Percentiles rank a stretch among this genome's conserved stretches.
These are phyloP conservation scores for Papilio gigon DNA, from an alignment of 2,888 invertebrate genomes.

Conservation along the genomic window DNA sequence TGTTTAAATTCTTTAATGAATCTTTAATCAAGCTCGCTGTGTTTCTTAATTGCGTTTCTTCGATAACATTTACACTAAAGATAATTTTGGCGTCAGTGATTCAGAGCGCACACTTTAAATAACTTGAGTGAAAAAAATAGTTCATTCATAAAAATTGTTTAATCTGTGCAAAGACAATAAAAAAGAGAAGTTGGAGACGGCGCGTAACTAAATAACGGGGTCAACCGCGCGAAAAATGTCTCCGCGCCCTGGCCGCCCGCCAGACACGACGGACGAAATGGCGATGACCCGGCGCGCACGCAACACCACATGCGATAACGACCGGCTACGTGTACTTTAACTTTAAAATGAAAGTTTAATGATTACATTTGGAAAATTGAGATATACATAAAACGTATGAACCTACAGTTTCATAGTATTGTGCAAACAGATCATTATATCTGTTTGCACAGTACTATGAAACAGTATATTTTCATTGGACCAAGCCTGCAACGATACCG, in stretches of 20 bases:
- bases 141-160: constrained; percentile 35
- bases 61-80: background rate
- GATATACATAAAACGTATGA: too few species aligned
- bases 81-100: background rate
- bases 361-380: too few species aligned
- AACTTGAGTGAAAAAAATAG: constrained; percentile 24
- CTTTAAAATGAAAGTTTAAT: constrained; percentile 12
- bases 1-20: too few species aligned
- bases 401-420: too few species aligned
- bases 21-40: too few species aligned
- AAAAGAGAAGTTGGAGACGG: constrained; percentile 58
- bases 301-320: constrained; percentile 51
- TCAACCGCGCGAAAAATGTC: constrained; percentile 71
- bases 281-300: constrained; percentile 56
- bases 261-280: constrained; percentile 62
- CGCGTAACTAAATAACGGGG: constrained; percentile 64
- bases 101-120: background rate
- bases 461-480: too few species aligned
- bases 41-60: too few species aligned
- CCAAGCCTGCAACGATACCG: too few species aligned
- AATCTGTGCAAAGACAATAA: constrained; percentile 27
- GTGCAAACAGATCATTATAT: too few species aligned
- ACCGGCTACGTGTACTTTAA: constrained; percentile 45
- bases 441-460: too few species aligned
- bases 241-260: constrained; percentile 61